Evolutionary conservation across 1,140 invertebrate species (phyloP), one percentile per base, ranked within the genome.

Genomic region (Cydia splendana): DNA sequence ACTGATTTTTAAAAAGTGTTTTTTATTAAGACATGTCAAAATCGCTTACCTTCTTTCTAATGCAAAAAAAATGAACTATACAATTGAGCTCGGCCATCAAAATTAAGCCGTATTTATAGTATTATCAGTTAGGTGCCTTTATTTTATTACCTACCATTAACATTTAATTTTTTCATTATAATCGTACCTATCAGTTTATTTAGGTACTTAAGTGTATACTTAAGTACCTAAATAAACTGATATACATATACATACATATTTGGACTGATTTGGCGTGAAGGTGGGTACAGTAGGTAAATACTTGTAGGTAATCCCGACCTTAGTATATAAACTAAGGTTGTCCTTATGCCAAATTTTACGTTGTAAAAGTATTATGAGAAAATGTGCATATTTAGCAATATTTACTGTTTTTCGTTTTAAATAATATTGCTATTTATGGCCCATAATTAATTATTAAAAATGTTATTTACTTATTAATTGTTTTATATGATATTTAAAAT

Each of bases 381-480:
- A 71, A 42, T 45, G 18, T 34, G 67, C 12, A 71, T 62, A 45
- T 71, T 71, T 38, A 38, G 67, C 67, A n/a, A 71, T 71, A 15
- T 42, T 42, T 38, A 38, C 24, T 71, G 30, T 71, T 34, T 38
- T 71, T 71, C 7, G 5, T 42, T 69, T 15, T 18, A 18, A 71
- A 38, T 42, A 18, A 71, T 71, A 53, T 53, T 53, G 51, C 51
- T 71, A 38, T 71, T 9, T 65, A 65, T 71, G 20, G 38, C 65
- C 13, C 9, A 65, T 65, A 30, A 42, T 13, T 69, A 38, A 38
- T 69, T 69, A 30, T 65, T 13, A 15, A 13, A 57, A 57, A n/a
- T 57, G 53, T 57, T 69, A 38, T 67, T 71, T 62, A 28, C 24
- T 71, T n/a, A 71, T 18, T n/a, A 38, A 71, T 71, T 71, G 67